Base-by-base conservation (phyloP, 2,888 invertebrate genomes). In the Nymphalis urticae region DNA sequence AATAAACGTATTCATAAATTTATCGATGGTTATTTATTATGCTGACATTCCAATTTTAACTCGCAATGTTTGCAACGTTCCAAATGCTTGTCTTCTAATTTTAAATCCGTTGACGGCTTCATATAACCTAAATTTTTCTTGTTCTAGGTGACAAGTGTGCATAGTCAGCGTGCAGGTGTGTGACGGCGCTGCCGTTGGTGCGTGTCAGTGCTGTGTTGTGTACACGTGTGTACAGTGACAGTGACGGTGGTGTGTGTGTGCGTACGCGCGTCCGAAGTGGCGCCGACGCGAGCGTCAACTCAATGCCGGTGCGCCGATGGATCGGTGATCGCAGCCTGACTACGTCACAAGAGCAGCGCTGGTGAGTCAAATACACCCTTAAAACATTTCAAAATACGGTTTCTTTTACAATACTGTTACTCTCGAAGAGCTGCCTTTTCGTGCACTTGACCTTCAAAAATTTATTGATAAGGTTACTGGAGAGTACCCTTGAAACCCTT, bases 281-380 rank as follows among this genome's bases (percentile, higher is more conserved):
- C 87, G 88, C 87, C 86, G 84, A 83, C 86, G 85, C 84, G 78
- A 83, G 82, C 83, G 83, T 85, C 86, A 85, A 85, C 81, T 89
- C 88, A 82, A 91, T 91, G 91, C 88, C 88, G 87, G 87, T 88
- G 86, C 84, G 89, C 87, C 89, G 88, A 92, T 92, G 92, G 92
- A 91, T 84, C 91, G 92, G 92, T 92, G 92, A 92, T 92, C 89
- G 86, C 85, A 82, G 85, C 80, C 83, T 88, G 85, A 88, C 84
- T 85, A 85, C 86, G 84, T 87, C 87, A 85, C 89, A 85, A 87
- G 83, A 85, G 90, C 90, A 86, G 91, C 91, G 91, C 89, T 92
- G 91, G 92, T 92, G 79, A 88, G 88, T 79, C 51, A n/a, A 51
- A 66, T 63, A 48, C 50, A 24, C 32, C 36, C 16, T 8, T 64